Conservation (phyloP, 2,113 vertebrate species). For the Gadus chalcogrammus region DNA sequence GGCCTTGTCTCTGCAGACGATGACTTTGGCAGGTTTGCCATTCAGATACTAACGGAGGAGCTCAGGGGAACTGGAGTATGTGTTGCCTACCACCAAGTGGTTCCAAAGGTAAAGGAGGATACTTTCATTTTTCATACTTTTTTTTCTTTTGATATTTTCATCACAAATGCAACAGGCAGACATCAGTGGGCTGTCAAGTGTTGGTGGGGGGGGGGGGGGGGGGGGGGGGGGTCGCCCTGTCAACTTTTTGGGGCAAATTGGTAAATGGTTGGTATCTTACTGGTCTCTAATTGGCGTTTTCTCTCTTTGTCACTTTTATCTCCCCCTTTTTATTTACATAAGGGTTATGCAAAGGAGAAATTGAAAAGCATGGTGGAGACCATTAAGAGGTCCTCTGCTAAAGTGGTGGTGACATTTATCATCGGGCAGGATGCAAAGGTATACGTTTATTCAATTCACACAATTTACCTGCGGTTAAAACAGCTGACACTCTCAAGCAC, state of each 20-base stretch:
- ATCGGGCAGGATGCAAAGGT: slow-evolving; percentile 36
- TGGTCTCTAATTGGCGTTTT: no score
- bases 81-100: slow-evolving; percentile 50
- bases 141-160: no score
- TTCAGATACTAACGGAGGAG: slow-evolving; percentile 51
- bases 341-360: slow-evolving; percentile 11
- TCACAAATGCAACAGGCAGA: no score
- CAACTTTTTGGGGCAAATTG: no score
- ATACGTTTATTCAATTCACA: neutral
- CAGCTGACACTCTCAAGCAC: no score
- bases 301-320: no score
- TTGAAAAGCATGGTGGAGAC: slow-evolving; percentile 46
- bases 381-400: slow-evolving; percentile 49
- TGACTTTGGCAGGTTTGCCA: slow-evolving; percentile 57
- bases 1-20: slow-evolving; percentile 53
- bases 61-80: slow-evolving; percentile 46
- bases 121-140: no score
- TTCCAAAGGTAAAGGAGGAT: slow-evolving; percentile 38
- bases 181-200: no score
- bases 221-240: neutral
- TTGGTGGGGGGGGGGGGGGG: no score
- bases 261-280: no score
- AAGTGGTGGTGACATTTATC: slow-evolving; percentile 55
- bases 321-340: no score
- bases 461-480: neutral